Percentiles rank a stretch among this genome's conserved stretches.
phyloP scores from a whole-genome alignment of 2,797 vertebrate species.

The Gastrophryne carolinensis region DNA sequence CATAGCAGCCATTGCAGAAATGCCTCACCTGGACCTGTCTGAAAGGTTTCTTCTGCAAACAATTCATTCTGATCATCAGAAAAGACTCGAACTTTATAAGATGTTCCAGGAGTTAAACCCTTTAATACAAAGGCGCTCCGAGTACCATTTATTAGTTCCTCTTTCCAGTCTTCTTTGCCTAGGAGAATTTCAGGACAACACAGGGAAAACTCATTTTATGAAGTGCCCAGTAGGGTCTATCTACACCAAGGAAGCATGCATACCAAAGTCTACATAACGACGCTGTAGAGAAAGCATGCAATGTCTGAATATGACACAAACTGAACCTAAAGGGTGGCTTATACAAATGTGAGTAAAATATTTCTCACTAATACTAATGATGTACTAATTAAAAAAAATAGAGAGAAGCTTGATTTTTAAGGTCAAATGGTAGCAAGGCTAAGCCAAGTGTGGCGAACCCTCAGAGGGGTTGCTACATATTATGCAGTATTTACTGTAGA shows the following conservation, averaged over 20 bases:
- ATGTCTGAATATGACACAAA: neutral
- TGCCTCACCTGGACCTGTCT: slow-evolving; percentile 94
- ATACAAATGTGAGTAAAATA: too few relatives aligned
- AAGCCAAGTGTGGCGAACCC: too few relatives aligned
- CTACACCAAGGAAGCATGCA: neutral
- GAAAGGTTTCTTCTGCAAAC: slow-evolving; percentile 85
- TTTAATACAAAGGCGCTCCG: slow-evolving; percentile 85
- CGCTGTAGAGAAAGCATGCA: neutral
- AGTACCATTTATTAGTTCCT: slow-evolving; percentile 90
- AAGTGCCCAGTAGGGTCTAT: neutral
- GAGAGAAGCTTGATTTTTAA: too few relatives aligned
- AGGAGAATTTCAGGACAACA: slow-evolving; percentile 81
- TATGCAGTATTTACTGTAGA: too few relatives aligned
- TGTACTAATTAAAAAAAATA: too few relatives aligned
- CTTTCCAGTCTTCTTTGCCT: slow-evolving; percentile 93
- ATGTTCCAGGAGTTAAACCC: slow-evolving; percentile 87
- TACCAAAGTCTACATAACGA: neutral
- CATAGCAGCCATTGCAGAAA: slow-evolving; percentile 46
- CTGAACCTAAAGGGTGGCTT: too few relatives aligned
- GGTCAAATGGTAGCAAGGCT: too few relatives aligned
- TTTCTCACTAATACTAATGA: too few relatives aligned
- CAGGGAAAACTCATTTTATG: slow-evolving; percentile 64
- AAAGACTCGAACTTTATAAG: slow-evolving; percentile 91
- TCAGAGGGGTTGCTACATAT: too few relatives aligned
- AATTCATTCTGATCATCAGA: slow-evolving; percentile 81